Base-by-base conservation (phyloP, 2,888 invertebrate genomes). In the Lottia gigantea region DNA sequence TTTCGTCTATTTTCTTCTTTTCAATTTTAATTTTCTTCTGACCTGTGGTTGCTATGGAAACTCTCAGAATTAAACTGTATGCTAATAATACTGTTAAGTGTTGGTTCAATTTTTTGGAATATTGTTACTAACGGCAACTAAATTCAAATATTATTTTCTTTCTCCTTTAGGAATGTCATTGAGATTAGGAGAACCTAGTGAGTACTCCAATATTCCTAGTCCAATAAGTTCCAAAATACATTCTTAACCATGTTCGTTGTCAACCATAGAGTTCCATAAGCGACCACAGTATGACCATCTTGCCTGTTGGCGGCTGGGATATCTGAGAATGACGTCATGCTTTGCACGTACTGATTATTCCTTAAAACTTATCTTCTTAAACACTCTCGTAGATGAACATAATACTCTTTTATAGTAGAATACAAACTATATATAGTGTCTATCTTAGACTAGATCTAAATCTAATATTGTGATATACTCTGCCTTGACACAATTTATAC, bases 261-360 rank as follows among this genome's bases (percentile, higher is more conserved):
- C 40, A 40, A 40, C 40, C 40, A 40, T 40, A 40, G 40, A 40
- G 8, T 40, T 40, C 19, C 55, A 55, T 55, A 23, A 55, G 55
- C 55, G 55, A 55, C 55, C 55, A 55, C 55, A 55, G 23, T 40
- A 23, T 55, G 8, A 11, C 19, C 11, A 23, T 55, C 55, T 8
- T 19, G 19, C 14, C 23, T 23, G 19, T 16, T 19, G 49, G n/a
- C 8, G 19, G n/a, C 55, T 55, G 55, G 55, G 55, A 23, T 23
- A 55, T 55, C 14, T 55, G 23, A 55, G 23, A 55, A 55, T 55
- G 55, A 23, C 19, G 55, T 55, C 55, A 55, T 55, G 55, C 55
- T 55, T 55, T 55, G 55, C 55, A 55, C 55, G 55, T 55, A 14
- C 55, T 55, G 55, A 23, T 55, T 23, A 23, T 23, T 55, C 55